phyloP scores from a whole-genome alignment of 2,113 vertebrate genomes.

The Larimichthys polyactis region DNA sequence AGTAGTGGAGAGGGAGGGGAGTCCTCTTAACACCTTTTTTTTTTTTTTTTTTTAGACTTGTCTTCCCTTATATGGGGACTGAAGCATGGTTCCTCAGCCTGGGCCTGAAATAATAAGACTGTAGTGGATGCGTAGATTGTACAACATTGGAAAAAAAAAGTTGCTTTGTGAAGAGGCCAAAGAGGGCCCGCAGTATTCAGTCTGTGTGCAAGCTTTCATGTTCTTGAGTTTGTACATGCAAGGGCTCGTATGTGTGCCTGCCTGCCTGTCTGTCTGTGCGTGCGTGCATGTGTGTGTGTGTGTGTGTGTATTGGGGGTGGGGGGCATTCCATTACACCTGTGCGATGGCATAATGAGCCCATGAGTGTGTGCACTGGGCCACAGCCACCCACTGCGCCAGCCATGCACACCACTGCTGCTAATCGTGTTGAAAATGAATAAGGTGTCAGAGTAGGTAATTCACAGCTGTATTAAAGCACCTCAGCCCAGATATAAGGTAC shows the following conservation, averaged over 20 bases:
- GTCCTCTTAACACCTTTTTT: constrained; percentile 64
- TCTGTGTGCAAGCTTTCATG: constrained; percentile 56
- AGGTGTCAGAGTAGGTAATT: constrained; percentile 80
- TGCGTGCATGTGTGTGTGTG: constrained; percentile 33
- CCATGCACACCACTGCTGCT: constrained; percentile 68
- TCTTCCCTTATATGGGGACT: constrained; percentile 34
- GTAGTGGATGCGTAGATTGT: constrained; percentile 55
- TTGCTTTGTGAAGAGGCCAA: constrained; percentile 49
- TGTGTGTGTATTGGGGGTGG: constrained; percentile 19
- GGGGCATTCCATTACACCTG: constrained; percentile 62
- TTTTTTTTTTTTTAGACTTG: constrained; percentile 34
- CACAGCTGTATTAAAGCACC: constrained; percentile 79
- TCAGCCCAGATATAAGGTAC: constrained; percentile 76
- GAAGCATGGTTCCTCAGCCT: constrained; percentile 30
- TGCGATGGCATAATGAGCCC: constrained; percentile 58
- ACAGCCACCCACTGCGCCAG: constrained; percentile 71
- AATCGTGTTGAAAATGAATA: constrained; percentile 83
- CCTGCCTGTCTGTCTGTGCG: constrained; percentile 13
- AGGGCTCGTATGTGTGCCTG: constrained; percentile 24
- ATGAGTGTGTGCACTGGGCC: constrained; percentile 57
- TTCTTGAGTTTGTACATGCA: constrained; percentile 33
- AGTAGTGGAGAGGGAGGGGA: constrained; percentile 53
- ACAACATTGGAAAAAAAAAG: constrained; percentile 43
- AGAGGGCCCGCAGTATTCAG: constrained; percentile 34
- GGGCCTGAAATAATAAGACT: constrained; percentile 58